Percentiles rank a stretch among this genome's conserved stretches.
phyloP scores from a whole-genome alignment of 1,140 invertebrate genomes.

The Nasonia longicornis region DNA sequence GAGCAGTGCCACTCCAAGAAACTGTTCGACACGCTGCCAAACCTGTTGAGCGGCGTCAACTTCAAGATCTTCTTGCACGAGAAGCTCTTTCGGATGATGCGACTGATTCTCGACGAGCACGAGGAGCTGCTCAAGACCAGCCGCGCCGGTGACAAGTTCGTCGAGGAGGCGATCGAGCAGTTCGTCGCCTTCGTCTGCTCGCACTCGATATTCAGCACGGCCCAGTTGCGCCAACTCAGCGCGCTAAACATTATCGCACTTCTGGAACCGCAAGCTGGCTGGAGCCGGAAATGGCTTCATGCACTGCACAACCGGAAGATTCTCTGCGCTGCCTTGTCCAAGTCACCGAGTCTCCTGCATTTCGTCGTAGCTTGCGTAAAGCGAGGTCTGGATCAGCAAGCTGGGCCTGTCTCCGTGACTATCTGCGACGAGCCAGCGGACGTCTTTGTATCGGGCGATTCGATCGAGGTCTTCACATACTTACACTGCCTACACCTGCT shows the following conservation, averaged over 20 bases:
- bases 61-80: conserved; percentile 66
- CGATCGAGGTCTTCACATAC: conserved; percentile 62
- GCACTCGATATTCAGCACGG: conserved; percentile 17
- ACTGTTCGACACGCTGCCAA: conserved; percentile 58
- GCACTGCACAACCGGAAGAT: conserved; percentile 56
- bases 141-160: conserved; percentile 55
- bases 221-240: conserved; percentile 54
- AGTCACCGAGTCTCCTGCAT: conserved; percentile 59
- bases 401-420: conserved; percentile 52
- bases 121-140: conserved; percentile 60
- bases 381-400: conserved; percentile 55
- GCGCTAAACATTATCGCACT: conserved; percentile 61
- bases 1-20: conserved; percentile 57
- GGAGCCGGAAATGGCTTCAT: conserved; percentile 64
- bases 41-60: conserved; percentile 61
- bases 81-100: conserved; percentile 61
- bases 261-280: conserved; percentile 62
- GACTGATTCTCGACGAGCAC: conserved; percentile 60
- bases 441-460: conserved; percentile 63
- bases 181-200: conserved; percentile 61
- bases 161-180: conserved; percentile 63
- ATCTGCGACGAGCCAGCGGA: conserved; percentile 59
- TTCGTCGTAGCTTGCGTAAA: conserved; percentile 51
- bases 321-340: conserved; percentile 56
- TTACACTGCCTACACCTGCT: conserved; percentile 62